Conservation (phyloP, 2,113 vertebrate genomes). For the Tetrax tetrax region DNA sequence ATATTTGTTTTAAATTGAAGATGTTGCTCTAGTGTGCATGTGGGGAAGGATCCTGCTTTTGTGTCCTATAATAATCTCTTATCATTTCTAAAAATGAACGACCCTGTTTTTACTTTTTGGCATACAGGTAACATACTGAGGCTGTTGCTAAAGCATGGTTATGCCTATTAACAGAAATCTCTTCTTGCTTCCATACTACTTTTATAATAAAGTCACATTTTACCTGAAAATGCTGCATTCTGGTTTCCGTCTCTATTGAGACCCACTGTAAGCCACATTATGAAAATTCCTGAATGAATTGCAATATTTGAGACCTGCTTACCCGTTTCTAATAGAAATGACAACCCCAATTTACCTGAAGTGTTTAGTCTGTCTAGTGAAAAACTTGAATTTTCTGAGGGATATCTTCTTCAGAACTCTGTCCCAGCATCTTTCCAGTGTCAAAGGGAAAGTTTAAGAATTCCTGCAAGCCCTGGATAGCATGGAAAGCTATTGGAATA, state of each 20-base stretch:
- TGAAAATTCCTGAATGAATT: not conserved
- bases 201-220: not conserved
- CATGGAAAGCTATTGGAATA: not conserved
- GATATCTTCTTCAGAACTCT: not conserved
- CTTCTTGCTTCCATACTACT: not conserved
- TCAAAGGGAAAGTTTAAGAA: not conserved
- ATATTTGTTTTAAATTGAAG: not conserved
- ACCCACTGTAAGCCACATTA: not conserved
- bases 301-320: not conserved
- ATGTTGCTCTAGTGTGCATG: not conserved
- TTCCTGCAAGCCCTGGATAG: not conserved
- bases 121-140: not conserved
- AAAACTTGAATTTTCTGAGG: not conserved
- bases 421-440: not conserved
- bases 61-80: not conserved
- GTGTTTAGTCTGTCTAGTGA: not conserved
- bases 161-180: not conserved
- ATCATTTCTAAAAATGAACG: not conserved
- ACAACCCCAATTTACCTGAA: not conserved
- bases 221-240: not conserved
- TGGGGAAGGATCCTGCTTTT: not conserved
- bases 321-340: not conserved
- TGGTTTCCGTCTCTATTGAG: not conserved
- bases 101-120: not conserved
- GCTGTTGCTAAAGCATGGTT: not conserved